Base-by-base conservation (phyloP, 2,113 vertebrate genomes). In the Tenrec ecaudatus region DNA sequence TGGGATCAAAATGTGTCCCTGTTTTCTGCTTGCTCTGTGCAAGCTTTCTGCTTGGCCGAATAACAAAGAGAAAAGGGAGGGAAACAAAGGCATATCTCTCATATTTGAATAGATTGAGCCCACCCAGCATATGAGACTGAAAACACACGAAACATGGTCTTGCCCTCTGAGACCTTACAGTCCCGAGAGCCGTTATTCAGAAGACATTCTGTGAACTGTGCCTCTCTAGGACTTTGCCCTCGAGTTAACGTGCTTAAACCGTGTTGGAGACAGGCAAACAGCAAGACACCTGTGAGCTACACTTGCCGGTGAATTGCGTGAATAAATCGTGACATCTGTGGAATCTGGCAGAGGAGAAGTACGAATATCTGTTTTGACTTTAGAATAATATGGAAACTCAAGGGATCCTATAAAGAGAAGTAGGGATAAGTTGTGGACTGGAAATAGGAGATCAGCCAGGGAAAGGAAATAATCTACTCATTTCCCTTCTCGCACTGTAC, bases 1-100 rank as follows among this genome's bases (percentile, higher is more conserved):
- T 82, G 75, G 77, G 40, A 73, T 86, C 90, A 85, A 43, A 86
- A 81, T 88, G 53, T 71, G 3, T 96, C 81, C 20, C 43, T 91
- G 19, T 85, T 17, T 58, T 89, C 36, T 79, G 15, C 29, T 38
- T 82, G 31, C 66, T 86, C 53, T 93, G 4, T 36, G 20, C 29
- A 89, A 64, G 12, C 68, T 40, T 79, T 86, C 38, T 53, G 25
- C 33, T 91, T 88, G 53, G 27, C 53, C 92, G 20, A 33, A 77
- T 47, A 86, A 87, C 22, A 79, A 7, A 43, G 64, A 66, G 64
- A 66, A 81, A 31, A 36, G 14, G n/a, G 10, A 75, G 15, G 11
- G 1, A 5, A 53, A 23, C 40, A 77, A 69, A 43, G 27, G 31
- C 15, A 73, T 40, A 66, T 8, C 6, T 84, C 12, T 43, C 31